These are phyloP conservation scores for Macrophya alboannulata DNA, from an alignment of 2,888 invertebrate species.

Conservation along the genomic window DNA sequence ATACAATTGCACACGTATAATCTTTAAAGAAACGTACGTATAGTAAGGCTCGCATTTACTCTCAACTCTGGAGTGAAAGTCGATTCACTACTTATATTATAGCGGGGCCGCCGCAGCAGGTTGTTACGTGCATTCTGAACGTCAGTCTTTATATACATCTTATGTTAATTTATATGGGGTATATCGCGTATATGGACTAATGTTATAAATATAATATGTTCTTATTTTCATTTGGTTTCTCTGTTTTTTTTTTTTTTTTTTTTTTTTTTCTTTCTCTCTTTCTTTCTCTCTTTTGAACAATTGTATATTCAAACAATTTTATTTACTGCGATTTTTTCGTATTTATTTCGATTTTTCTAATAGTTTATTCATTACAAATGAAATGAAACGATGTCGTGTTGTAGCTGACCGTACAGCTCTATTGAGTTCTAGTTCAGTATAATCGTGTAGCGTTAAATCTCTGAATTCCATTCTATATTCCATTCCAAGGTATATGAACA, in stretches of 20 bases:
- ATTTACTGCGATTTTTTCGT: not conserved
- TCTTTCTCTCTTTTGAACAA: too few relatives aligned
- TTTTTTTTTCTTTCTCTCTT: too few relatives aligned
- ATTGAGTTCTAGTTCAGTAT: not conserved
- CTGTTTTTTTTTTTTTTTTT: too few relatives aligned
- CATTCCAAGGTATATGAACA: slow-evolving; percentile 32
- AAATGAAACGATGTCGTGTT: not conserved
- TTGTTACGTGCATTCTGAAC: slow-evolving; percentile 27
- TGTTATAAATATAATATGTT: not conserved
- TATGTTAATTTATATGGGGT: not conserved
- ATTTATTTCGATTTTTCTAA: not conserved
- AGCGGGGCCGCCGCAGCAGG: not conserved
- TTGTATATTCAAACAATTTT: too few relatives aligned
- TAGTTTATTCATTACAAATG: not conserved
- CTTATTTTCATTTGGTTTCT: not conserved
- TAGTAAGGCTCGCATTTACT: not conserved
- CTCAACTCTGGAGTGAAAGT: slow-evolving; percentile 37
- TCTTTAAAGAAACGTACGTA: not conserved
- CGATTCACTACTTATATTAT: slow-evolving; percentile 34
- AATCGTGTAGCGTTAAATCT: slow-evolving; percentile 26
- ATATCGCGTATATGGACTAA: not conserved
- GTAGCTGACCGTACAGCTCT: not conserved
- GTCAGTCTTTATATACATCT: not conserved
- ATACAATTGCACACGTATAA: not conserved
- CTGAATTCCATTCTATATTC: slow-evolving; percentile 27